These are phyloP conservation scores for Trididemnum nubilum DNA, from an alignment of 23 tunicate genomes.

Conservation along the genomic window DNA sequence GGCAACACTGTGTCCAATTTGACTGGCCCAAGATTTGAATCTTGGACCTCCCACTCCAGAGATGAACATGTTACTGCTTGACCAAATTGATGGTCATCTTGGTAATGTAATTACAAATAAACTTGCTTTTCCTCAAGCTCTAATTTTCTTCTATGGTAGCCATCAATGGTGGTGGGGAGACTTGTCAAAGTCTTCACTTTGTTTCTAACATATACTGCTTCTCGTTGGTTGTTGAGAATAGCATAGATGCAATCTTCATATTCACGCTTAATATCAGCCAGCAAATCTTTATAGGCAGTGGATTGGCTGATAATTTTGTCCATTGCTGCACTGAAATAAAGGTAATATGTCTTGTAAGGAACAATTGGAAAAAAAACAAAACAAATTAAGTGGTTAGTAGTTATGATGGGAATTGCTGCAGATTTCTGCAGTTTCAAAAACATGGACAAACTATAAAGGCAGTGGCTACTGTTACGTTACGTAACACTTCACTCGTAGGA, in stretches of 20 bases:
- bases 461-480: too few relatives aligned
- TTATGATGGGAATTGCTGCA: too few relatives aligned
- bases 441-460: too few relatives aligned
- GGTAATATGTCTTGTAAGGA: neutral
- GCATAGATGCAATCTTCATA: slow-evolving; percentile 82
- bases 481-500: too few relatives aligned
- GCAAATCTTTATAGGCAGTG: slow-evolving; percentile 77
- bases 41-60: too few relatives aligned
- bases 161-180: slow-evolving; percentile 63
- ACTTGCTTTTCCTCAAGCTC: slow-evolving; percentile 79
- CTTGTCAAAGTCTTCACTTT: slow-evolving; percentile 62
- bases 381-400: too few relatives aligned
- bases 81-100: too few relatives aligned
- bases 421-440: too few relatives aligned
- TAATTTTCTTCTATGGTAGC: slow-evolving; percentile 67
- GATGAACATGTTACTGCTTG: too few relatives aligned
- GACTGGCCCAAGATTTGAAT: too few relatives aligned
- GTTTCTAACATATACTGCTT: slow-evolving; percentile 51
- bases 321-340: slow-evolving; percentile 65
- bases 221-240: slow-evolving; percentile 55
- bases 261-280: slow-evolving; percentile 84
- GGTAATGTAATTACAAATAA: too few relatives aligned
- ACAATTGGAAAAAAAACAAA: neutral
- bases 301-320: slow-evolving; percentile 53
- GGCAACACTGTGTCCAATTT: too few relatives aligned